Conservation (phyloP, 1,140 invertebrate species). For the Oreohelix idahoensis region DNA sequence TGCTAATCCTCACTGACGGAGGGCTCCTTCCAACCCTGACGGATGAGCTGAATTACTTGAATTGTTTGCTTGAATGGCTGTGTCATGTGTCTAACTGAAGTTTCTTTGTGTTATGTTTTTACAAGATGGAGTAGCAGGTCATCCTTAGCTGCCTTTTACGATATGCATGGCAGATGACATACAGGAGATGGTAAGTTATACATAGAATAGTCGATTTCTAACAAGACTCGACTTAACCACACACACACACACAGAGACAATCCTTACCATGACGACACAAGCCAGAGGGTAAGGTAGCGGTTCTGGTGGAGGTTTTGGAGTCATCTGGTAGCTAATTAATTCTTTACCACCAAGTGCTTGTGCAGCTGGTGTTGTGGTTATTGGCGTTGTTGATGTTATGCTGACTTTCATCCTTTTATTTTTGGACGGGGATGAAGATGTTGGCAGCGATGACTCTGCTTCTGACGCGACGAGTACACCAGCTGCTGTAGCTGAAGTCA, state of each 20-base stretch:
- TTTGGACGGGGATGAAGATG: background rate
- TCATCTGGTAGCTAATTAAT: slow-evolving; percentile 29
- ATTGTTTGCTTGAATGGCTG: no score
- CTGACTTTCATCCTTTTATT: background rate
- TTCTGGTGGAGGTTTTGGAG: slow-evolving; percentile 33
- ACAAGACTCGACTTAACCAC: no score
- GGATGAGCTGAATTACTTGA: no score
- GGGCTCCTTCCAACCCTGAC: no score
- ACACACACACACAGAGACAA: background rate
- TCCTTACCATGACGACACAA: slow-evolving; percentile 1
- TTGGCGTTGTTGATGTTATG: background rate
- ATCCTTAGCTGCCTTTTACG: no score
- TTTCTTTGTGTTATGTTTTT: no score
- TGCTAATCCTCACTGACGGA: no score
- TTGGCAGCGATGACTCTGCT: background rate
- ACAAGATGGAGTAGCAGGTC: no score
- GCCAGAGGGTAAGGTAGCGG: slow-evolving; percentile 5
- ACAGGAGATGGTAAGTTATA: no score
- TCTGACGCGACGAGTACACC: background rate
- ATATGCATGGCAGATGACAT: no score
- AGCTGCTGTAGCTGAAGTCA: background rate
- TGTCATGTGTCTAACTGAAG: no score
- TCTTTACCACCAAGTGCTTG: background rate
- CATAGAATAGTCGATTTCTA: no score
- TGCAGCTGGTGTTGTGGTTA: background rate